Evolutionary conservation across 2,888 invertebrate species (phyloP), one percentile per base, ranked within the genome.

Genomic region (Mechanitis messenoides): DNA sequence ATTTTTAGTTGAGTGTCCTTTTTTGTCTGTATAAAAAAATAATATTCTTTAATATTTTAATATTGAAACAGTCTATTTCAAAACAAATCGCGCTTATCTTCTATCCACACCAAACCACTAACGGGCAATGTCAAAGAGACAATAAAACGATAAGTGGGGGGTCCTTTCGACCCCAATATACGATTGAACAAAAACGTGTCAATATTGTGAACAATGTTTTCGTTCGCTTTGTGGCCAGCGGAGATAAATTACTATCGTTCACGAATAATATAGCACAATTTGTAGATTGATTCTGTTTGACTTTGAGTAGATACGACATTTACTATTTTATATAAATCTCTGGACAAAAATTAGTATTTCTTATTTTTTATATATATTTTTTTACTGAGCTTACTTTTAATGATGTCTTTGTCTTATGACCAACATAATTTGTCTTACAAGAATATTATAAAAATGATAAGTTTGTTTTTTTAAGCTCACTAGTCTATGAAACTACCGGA

Each of bases 171-270:
- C 83, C 83, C 84, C 74, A 72, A 70, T 50, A 50, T 74, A 73
- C 68, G 71, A 77, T 73, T 73, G 75, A 77, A 85, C 81, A 87
- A 87, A 87, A 87, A 87, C 83, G 83, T 84, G 87, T 89, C 87
- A 89, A 89, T 89, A 85, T 85, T 87, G 78, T 85, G 87, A 81
- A 89, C 87, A 88, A 85, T 84, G 79, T 84, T 84, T 79, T 83
- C 83, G 82, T 78, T 78, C 79, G 79, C 74, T 83, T 88, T 90
- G 87, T 90, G 88, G 85, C 73, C 69, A 68, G 79, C 65, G 77
- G 82, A 86, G 88, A 90, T 89, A 84, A 89, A 90, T 89, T 83
- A 81, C 82, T 80, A 70, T 79, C 70, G 73, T 83, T 84, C 78
- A 71, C 69, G 68, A 70, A 79, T 80, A 81, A 81, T 81, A 75